Evolutionary conservation across 2,888 invertebrate species (phyloP), one percentile per base, ranked within the genome.

Genomic region (Dastarcus helophoroides): DNA sequence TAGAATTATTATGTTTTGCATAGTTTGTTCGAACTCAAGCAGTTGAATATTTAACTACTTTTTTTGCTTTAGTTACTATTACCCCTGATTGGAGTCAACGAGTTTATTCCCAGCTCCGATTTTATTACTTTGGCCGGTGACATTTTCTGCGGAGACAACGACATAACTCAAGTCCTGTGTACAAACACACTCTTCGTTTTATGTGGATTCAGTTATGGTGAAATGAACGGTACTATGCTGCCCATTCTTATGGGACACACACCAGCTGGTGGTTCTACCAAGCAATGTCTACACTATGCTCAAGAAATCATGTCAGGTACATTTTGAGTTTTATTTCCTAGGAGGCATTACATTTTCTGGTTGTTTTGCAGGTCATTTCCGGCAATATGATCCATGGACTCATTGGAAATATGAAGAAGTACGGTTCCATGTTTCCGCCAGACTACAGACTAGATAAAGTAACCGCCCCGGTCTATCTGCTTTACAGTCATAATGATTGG

Each of bases 241-340:
- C 51, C 53, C 2, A 41, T 39, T 13, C 27, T 52, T 11, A 38
- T 47, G 33, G 50, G 43, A 9, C 46, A 51, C 19, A 41, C 51
- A 3, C 60, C 60, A 8, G 57, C 56, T 23, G 58, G 58, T 24
- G 29, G 51, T 6, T 68, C 83, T 1, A 69, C 73, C 1, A 70
- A 71, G 45, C 81, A 83, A 53, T 53, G 84, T 4, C 61, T 73
- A 3, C 86, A 88, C 55, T 85, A 71, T 49, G 75, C 65, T 0
- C 86, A 86, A 59, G 64, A 72, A 12, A 67, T 75, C 11, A 47
- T 54, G 7, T 67, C 65, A 21, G 55, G 57, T 46, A 39, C n/a
- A n/a, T n/a, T n/a, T n/a, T n/a, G n/a, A n/a, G n/a, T n/a, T n/a
- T n/a, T n/a, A n/a, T n/a, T n/a, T n/a, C n/a, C n/a, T n/a, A n/a